Evolutionary conservation across 2,797 vertebrate genomes (phyloP), one percentile per base, ranked within the genome.

Genomic region (Megaceryle alcyon): DNA sequence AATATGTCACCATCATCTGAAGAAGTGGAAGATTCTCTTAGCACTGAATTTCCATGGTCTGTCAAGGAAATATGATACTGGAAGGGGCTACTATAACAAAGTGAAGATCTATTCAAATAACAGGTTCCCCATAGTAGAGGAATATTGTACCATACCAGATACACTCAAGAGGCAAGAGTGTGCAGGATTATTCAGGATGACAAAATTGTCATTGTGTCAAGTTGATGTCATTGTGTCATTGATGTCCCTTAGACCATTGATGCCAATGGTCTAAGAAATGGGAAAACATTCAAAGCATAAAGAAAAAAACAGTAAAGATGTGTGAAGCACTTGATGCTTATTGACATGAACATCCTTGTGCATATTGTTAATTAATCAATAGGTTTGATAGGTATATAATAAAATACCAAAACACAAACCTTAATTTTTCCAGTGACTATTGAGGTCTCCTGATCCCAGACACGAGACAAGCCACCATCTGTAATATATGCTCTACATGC

Each of bases 401-500:
- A 68, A 70, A 84, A 77, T 22, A 57, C 5, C 18, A 68, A 59
- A 91, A 78, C 63, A 97, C 97, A 87, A 97, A 99, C 98, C 94
- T 98, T 95, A 82, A 99, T 98, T 97, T 98, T 99, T 77, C 96
- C 97, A 44, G 97, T 95, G 29, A 99, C 90, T 28, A 53, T 39
- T 86, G 98, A 96, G 31, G 96, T 93, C 31, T 98, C 97, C 92
- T 99, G 98, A 35, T 99, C 98, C 98, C 98, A 99, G n/a, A 99
- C 88, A 22, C 92, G 28, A 96, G 43, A 80, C 35, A 88, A 91
- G 72, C 98, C 98, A 51, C 97, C 96, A 77, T 98, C 97, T 68
- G 98, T 98, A 90, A 99, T 98, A 82, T 99, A 98, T 17, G 98
- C 97, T 95, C 96, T 98, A 95, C 98, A 99, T 1, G 98, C 96